Conservation (phyloP, 2,113 vertebrate species). For the Megalops atlanticus region DNA sequence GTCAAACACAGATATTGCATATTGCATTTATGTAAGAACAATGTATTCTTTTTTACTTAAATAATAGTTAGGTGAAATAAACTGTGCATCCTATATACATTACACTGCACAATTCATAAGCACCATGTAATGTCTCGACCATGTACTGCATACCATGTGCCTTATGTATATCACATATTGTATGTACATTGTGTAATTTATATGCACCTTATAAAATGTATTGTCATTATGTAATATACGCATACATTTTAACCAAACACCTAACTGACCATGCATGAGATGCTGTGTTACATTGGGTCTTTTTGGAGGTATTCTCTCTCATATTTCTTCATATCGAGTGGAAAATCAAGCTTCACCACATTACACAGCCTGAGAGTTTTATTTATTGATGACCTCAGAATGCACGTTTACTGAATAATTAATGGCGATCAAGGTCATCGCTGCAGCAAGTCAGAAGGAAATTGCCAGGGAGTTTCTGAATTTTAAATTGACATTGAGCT, state of each 20-base stretch:
- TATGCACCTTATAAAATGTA: background rate
- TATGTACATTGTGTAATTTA: conserved; percentile 1
- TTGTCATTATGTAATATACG: too few relatives aligned
- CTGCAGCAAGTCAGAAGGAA: background rate
- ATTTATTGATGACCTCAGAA: conserved; percentile 5
- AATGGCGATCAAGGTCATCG: background rate
- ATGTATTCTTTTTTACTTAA: background rate
- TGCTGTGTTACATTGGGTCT: conserved; percentile 23
- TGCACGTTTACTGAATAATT: conserved; percentile 12
- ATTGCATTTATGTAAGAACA: background rate
- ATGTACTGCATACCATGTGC: conserved; percentile 17
- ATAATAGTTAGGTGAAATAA: background rate
- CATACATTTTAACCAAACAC: too few relatives aligned
- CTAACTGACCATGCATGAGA: conserved; percentile 40
- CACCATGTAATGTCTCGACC: too few relatives aligned
- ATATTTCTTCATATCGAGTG: conserved; percentile 29
- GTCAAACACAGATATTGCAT: conserved; percentile 13
- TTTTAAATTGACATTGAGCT: conserved; percentile 12
- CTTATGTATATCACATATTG: conserved; percentile 30
- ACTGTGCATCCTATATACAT: background rate
- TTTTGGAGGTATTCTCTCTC: conserved; percentile 31
- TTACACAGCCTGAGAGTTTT: background rate
- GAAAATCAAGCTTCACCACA: conserved; percentile 12
- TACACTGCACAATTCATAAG: background rate
- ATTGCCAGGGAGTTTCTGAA: background rate